Evolutionary conservation across 1,140 invertebrate genomes (phyloP).

Genomic region (Aphaenogaster rudis): DNA sequence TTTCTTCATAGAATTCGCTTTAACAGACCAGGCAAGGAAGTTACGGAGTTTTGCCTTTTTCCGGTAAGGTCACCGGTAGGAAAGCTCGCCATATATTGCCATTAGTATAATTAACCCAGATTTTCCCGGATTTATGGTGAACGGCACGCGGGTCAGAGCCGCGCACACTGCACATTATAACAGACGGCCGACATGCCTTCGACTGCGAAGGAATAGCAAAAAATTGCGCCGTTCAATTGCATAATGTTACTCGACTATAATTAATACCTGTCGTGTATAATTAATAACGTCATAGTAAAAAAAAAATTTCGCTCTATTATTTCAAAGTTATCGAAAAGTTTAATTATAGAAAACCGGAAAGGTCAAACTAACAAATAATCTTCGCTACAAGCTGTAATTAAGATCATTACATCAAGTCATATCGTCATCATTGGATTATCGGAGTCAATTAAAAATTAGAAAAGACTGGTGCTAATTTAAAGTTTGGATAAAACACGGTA

Average conservation of each 20-base stretch:
- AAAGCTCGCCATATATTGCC: slow-evolving; percentile 76
- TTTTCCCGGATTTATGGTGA: slow-evolving; percentile 83
- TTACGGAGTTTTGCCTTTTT: slow-evolving; percentile 71
- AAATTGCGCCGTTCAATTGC: slow-evolving; percentile 16
- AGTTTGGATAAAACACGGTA: not conserved
- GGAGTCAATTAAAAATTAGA: not conserved
- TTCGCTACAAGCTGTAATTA: not conserved
- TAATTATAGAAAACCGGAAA: not conserved
- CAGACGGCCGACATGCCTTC: slow-evolving; percentile 58
- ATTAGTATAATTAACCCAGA: slow-evolving; percentile 83
- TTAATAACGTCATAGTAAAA: not conserved
- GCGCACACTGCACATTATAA: slow-evolving; percentile 59
- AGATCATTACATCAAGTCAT: not conserved
- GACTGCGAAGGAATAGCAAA: slow-evolving; percentile 45
- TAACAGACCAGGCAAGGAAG: slow-evolving; percentile 49
- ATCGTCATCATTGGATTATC: not conserved
- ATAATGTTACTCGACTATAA: slow-evolving; percentile 6
- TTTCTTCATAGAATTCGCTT: slow-evolving; percentile 55
- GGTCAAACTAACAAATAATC: not conserved
- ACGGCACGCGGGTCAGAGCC: slow-evolving; percentile 75
- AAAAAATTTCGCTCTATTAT: not conserved
- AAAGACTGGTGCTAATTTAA: not conserved
- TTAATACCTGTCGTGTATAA: slow-evolving; percentile 28
- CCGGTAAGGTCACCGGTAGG: slow-evolving; percentile 68
- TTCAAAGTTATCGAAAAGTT: not conserved